Base-by-base conservation (phyloP, 2,888 invertebrate genomes). In the Abscondita cerata region DNA sequence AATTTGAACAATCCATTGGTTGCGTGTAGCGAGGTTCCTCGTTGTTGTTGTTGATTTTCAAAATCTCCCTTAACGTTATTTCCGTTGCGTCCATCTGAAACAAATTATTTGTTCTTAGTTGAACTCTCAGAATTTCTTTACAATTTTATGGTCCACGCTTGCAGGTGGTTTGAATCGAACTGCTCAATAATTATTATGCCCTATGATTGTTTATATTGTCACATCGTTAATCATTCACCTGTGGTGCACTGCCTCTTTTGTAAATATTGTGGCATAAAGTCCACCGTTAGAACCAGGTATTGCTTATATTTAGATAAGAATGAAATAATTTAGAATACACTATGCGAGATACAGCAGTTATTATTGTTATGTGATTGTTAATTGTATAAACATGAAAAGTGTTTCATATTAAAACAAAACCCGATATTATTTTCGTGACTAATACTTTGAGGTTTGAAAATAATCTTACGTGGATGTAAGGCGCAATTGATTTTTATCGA, bases 1-100 rank as follows among this genome's bases (percentile, higher is more conserved):
- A 66, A 5, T 68, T 25, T 2, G 68, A 52, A 33, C 59, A 72
- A 41, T 71, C 71, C 25, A 71, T 19, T 15, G 65, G 66, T 51
- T 67, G 61, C 34, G 62, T 18, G n/a, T 9, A 11, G 25, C 25
- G 25, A 25, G 25, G 6, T 25, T 25, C 25, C 6, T 25, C 25
- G 6, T 25, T 25, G 25, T 25, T 25, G 25, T 25, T 25, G 6
- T 25, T 25, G 2, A 25, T 4, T 25, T 25, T 25, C 6, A 25
- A 25, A 2, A 25, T 25, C 4, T 25, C 6, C 6, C 6, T 2
- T 4, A 25, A 25, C 6, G 6, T 4, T 6, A 25, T 25, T 25
- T 2, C 4, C 6, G 25, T 25, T 25, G 6, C 25, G 6, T 63
- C 38, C 66, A 68, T 60, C 68, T 68, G 60, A 6, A 68, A 68